phyloP scores from a whole-genome alignment of 2,797 vertebrate species.

The Okamejei kenojei region DNA sequence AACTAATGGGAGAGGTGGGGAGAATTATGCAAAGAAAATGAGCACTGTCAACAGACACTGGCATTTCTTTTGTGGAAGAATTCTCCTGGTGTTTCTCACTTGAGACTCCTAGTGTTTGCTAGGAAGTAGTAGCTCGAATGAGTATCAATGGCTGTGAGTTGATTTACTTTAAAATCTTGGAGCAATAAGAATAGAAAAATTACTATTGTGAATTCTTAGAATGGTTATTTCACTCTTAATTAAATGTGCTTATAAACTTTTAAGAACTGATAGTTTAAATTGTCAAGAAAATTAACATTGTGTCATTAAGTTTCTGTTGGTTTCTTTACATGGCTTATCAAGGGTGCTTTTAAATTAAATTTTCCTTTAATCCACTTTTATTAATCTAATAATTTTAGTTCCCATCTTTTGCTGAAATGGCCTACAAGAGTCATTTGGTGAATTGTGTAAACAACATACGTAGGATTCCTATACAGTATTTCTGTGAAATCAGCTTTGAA shows the following conservation, averaged over 20 bases:
- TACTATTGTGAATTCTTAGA: neutral
- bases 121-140: conserved; percentile 29
- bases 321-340: conserved; percentile 7
- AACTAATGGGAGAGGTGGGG: conserved; percentile 64
- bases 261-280: neutral
- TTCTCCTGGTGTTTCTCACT: conserved; percentile 43
- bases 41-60: conserved; percentile 56
- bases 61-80: conserved; percentile 42
- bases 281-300: neutral
- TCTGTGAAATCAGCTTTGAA: neutral
- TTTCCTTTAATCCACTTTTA: conserved; percentile 3
- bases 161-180: conserved; percentile 17
- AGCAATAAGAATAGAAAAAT: conserved; percentile 25
- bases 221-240: neutral
- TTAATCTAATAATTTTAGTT: conserved; percentile 16
- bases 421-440: neutral
- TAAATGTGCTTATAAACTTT: conserved; percentile 5
- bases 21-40: conserved; percentile 62
- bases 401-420: neutral
- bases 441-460: neutral
- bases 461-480: neutral
- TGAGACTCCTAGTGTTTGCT: conserved; percentile 36
- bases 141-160: conserved; percentile 24
- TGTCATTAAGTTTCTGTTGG: neutral
- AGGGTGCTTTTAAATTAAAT: neutral